phyloP scores from a whole-genome alignment of 2,113 vertebrate species.

The Blennius ocellaris region DNA sequence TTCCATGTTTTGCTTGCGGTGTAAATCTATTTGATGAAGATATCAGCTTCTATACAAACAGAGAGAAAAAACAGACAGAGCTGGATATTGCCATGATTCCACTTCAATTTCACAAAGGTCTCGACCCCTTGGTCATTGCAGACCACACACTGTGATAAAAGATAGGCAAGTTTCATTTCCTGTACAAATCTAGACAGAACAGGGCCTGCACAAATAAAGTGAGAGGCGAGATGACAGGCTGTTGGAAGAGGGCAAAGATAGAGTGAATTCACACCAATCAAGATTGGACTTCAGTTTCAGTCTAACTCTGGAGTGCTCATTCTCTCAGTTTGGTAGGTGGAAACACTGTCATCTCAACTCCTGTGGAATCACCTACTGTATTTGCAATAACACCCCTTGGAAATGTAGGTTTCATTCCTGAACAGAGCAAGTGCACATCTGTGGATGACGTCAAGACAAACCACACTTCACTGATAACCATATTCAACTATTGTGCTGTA shows the following conservation, averaged over 20 bases:
- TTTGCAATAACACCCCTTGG: background rate
- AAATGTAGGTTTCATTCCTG: constrained; percentile 1
- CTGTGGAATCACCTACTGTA: background rate
- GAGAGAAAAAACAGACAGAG: constrained; percentile 56
- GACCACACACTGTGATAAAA: constrained; percentile 59
- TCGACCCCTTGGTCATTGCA: constrained; percentile 56
- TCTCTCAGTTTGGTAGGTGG: constrained; percentile 8
- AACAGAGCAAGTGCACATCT: background rate
- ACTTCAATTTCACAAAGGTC: constrained; percentile 76
- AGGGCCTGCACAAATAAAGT: constrained; percentile 19
- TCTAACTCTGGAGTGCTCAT: constrained; percentile 22
- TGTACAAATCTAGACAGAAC: constrained; percentile 55
- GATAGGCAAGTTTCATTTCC: constrained; percentile 68
- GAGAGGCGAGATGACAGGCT: constrained; percentile 16
- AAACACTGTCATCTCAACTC: constrained; percentile 19
- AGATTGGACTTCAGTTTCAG: constrained; percentile 27
- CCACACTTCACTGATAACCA: constrained; percentile 10
- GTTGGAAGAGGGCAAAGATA: constrained; percentile 13
- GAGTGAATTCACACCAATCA: constrained; percentile 38
- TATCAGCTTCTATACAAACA: constrained; percentile 70
- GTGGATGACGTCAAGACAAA: background rate
- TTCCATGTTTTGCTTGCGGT: constrained; percentile 47
- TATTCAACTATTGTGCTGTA: background rate
- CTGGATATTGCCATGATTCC: constrained; percentile 72
- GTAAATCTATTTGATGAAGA: constrained; percentile 68